phyloP scores from a whole-genome alignment of 2,888 invertebrate genomes.

The Pantelozetes paolii region DNA sequence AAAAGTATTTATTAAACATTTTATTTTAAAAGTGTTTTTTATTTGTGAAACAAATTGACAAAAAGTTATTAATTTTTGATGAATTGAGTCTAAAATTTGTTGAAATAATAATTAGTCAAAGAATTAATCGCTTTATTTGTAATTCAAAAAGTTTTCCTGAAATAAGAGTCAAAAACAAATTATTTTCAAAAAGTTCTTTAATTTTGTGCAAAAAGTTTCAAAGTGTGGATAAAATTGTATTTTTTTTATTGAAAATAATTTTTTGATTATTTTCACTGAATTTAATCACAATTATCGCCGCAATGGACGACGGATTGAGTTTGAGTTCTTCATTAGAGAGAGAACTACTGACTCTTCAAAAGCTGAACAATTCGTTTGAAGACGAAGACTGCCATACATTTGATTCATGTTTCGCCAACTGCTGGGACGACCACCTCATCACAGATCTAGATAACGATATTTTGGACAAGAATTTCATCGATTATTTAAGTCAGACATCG shows the following conservation, averaged over 20 bases:
- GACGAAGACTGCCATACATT: slow-evolving; percentile 48
- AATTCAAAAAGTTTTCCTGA: too few relatives aligned
- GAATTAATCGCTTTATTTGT: too few relatives aligned
- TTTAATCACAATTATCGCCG: neutral
- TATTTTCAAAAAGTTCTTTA: too few relatives aligned
- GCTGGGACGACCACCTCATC: slow-evolving; percentile 19
- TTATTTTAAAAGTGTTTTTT: too few relatives aligned
- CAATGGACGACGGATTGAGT: slow-evolving; percentile 50
- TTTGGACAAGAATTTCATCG: slow-evolving; percentile 3
- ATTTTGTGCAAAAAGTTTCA: too few relatives aligned
- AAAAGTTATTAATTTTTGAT: too few relatives aligned
- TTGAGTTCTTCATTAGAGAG: slow-evolving; percentile 51
- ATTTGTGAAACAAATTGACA: too few relatives aligned
- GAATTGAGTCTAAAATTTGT: too few relatives aligned
- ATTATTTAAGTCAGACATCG: slow-evolving; percentile 25
- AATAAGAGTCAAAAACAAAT: too few relatives aligned
- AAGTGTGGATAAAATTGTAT: neutral
- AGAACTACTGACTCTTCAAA: slow-evolving; percentile 51
- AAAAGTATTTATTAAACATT: too few relatives aligned
- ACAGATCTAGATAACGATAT: slow-evolving; percentile 10
- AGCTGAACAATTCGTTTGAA: slow-evolving; percentile 50
- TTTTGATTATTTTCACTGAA: neutral
- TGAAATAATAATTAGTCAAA: too few relatives aligned
- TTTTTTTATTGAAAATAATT: neutral
- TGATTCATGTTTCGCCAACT: neutral